These are phyloP conservation scores for Rhinoraja longicauda DNA, from an alignment of 2,797 vertebrate species.

Conservation along the genomic window DNA sequence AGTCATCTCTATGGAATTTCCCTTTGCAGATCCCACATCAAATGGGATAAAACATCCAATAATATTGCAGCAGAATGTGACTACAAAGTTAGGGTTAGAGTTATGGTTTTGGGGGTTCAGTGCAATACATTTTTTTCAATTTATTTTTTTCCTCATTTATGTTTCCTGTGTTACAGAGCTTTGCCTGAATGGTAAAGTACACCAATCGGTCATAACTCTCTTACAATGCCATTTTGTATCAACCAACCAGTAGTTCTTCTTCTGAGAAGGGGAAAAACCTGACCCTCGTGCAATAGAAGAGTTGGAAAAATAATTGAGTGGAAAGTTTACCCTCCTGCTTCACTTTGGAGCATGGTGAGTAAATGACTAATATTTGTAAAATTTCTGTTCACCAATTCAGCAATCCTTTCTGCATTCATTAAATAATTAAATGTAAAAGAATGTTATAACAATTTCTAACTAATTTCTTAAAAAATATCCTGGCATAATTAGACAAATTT, in stretches of 20 bases:
- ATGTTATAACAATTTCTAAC: not conserved
- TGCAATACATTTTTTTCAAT: not conserved
- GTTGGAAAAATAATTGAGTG: not conserved
- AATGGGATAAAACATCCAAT: not conserved
- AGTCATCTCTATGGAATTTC: not conserved
- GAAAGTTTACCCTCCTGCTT: too few relatives aligned
- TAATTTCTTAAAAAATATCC: too few relatives aligned
- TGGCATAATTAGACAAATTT: too few relatives aligned
- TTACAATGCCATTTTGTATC: not conserved
- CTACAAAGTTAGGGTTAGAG: not conserved
- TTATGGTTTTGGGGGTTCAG: not conserved
- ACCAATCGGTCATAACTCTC: not conserved
- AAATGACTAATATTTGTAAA: not conserved
- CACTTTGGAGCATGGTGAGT: not conserved
- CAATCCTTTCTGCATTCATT: not conserved
- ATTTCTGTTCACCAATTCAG: not conserved
- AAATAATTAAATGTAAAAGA: not conserved
- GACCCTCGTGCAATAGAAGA: too few relatives aligned
- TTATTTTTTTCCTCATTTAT: not conserved
- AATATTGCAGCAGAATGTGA: not conserved
- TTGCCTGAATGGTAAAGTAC: not conserved
- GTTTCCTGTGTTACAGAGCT: not conserved
- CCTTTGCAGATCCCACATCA: not conserved
- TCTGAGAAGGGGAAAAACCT: not conserved
- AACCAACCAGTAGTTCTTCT: not conserved